Percentiles rank a stretch among this genome's conserved stretches.
Conservation (phyloP, 2,888 invertebrate species). For the Drosophila affinis region DNA sequence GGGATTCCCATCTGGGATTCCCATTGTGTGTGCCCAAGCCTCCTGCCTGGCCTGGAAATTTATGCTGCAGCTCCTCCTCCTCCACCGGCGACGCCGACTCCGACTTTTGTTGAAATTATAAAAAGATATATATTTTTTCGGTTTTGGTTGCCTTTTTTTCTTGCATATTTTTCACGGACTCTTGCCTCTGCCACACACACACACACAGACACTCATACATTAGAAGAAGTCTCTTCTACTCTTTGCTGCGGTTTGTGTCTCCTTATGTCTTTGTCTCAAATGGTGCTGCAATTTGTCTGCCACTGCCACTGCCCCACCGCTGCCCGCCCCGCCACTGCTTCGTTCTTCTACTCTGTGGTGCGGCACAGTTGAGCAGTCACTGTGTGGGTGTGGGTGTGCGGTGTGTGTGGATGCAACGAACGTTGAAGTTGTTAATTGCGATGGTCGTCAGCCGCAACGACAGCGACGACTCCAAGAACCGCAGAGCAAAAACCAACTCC, state of each 20-base stretch:
- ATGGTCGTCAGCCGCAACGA: constrained; percentile 68
- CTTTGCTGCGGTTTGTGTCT: constrained; percentile 23
- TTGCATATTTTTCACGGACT: constrained; percentile 77
- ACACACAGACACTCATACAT: constrained; percentile 13
- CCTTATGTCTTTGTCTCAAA: constrained; percentile 53
- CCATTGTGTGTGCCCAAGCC: constrained; percentile 44
- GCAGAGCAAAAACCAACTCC: constrained; percentile 48
- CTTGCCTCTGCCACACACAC: constrained; percentile 48
- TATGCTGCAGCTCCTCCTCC: constrained; percentile 44
- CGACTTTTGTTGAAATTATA: constrained; percentile 35
- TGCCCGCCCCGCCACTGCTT: constrained; percentile 15
- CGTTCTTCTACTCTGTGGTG: not conserved
- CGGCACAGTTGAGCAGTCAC: constrained; percentile 15
- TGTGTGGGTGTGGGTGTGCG: not conserved
- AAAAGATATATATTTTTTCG: constrained; percentile 61
- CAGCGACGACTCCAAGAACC: constrained; percentile 18
- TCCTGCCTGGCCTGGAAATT: constrained; percentile 44
- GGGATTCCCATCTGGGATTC: constrained; percentile 42
- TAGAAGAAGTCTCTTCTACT: constrained; percentile 21
- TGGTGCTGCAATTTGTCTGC: constrained; percentile 67
- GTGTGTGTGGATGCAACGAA: constrained; percentile 58
- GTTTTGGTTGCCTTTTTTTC: constrained; percentile 53
- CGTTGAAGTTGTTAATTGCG: constrained; percentile 79
- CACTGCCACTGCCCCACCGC: too few relatives aligned
- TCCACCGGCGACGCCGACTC: not conserved